Percentiles rank a stretch among this genome's conserved stretches.
phyloP scores from a whole-genome alignment of 2,888 invertebrate species.

The Craniophora ligustri region DNA sequence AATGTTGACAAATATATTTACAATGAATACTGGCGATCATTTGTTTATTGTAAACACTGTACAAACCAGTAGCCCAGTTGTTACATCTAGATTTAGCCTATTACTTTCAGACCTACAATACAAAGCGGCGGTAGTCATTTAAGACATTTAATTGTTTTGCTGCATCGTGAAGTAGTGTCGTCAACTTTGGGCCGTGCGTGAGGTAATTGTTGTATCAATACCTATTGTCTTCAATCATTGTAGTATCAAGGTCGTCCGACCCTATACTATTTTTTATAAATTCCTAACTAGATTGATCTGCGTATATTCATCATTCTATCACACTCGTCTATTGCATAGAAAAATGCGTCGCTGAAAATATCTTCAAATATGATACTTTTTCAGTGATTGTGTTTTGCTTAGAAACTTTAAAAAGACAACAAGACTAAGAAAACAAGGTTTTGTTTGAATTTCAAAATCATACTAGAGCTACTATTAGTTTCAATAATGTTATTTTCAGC shows the following conservation, averaged over 20 bases:
- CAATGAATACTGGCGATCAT: not conserved
- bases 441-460: too few species aligned
- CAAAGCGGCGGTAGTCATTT: slow-evolving; percentile 9
- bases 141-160: slow-evolving; percentile 23
- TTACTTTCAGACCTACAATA: slow-evolving; percentile 4
- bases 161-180: slow-evolving; percentile 14
- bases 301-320: slow-evolving; percentile 4
- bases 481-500: too few species aligned
- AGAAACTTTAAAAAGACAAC: too few species aligned
- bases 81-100: not conserved
- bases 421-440: too few species aligned
- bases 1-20: too few species aligned
- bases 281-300: slow-evolving; percentile 17
- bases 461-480: too few species aligned
- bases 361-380: too few species aligned
- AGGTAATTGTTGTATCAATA: slow-evolving; percentile 46
- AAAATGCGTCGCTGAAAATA: not conserved
- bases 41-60: not conserved
- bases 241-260: slow-evolving; percentile 27
- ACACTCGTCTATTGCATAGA: slow-evolving; percentile 3
- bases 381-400: too few species aligned
- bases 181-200: slow-evolving; percentile 23
- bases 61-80: not conserved
- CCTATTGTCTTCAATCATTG: slow-evolving; percentile 52
- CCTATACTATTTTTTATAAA: slow-evolving; percentile 13